Evolutionary conservation across 2,113 vertebrate genomes (phyloP).

Genomic region (Muscicapa adusta): DNA sequence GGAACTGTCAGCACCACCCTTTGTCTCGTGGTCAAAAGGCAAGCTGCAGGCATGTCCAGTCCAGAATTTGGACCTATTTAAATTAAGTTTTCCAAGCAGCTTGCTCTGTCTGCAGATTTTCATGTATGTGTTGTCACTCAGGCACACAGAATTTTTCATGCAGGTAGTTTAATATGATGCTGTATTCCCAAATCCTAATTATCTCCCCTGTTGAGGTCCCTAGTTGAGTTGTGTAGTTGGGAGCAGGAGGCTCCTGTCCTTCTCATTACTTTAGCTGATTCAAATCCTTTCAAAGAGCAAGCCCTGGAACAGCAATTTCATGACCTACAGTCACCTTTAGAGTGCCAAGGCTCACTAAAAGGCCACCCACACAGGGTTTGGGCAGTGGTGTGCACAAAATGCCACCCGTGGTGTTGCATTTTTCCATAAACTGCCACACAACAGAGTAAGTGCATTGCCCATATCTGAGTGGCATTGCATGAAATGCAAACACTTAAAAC

Average conservation of each 20-base stretch:
- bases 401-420: fast-evolving
- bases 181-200: neutral
- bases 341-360: neutral
- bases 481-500: neutral
- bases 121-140: fast-evolving
- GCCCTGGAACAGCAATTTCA: neutral
- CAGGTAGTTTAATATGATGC: neutral
- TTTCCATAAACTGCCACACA: neutral
- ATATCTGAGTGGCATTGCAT: neutral
- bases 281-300: neutral
- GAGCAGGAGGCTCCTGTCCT: neutral
- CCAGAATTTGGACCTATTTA: neutral
- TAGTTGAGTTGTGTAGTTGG: neutral
- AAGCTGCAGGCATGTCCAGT: fast-evolving
- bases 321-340: neutral
- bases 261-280: neutral
- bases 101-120: neutral
- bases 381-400: neutral
- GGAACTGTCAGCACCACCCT: neutral
- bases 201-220: neutral
- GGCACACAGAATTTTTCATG: neutral
- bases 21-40: neutral
- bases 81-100: neutral
- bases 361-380: neutral
- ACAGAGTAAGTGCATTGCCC: neutral